These are phyloP conservation scores for Orchesella cincta DNA, from an alignment of 1,140 invertebrate species.

Conservation along the genomic window DNA sequence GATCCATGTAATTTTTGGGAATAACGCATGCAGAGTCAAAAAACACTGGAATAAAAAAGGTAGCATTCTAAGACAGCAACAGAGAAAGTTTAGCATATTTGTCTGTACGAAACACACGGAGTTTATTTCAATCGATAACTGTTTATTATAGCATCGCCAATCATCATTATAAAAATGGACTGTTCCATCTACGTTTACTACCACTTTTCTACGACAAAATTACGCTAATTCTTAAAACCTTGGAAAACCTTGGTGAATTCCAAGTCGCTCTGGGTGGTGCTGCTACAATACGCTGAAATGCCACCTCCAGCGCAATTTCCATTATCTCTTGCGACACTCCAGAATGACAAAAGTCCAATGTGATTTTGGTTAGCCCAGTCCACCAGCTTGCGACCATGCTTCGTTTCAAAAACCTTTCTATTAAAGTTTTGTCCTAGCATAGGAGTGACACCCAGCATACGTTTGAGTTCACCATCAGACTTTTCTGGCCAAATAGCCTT, in stretches of 20 bases:
- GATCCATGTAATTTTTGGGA: too few species aligned
- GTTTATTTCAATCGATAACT: too few species aligned
- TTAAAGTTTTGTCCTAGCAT: slow-evolving; percentile 26
- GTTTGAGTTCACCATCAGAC: slow-evolving; percentile 15
- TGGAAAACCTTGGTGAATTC: slow-evolving; percentile 27
- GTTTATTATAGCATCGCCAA: too few species aligned
- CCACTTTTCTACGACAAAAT: too few species aligned
- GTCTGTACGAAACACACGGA: too few species aligned
- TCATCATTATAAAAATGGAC: too few species aligned
- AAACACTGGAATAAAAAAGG: too few species aligned
- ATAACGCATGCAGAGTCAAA: too few species aligned
- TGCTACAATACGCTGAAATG: slow-evolving; percentile 14
- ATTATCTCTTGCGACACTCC: slow-evolving; percentile 15
- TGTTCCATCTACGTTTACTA: too few species aligned
- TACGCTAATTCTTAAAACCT: not conserved
- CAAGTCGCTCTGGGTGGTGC: slow-evolving; percentile 5
- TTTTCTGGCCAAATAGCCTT: slow-evolving; percentile 51
- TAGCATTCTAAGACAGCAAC: too few species aligned
- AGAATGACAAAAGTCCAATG: slow-evolving; percentile 18
- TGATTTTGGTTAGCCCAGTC: slow-evolving; percentile 19
- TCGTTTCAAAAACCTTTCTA: slow-evolving; percentile 25
- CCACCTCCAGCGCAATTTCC: slow-evolving; percentile 3
- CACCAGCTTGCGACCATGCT: slow-evolving; percentile 2
- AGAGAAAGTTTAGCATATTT: too few species aligned
- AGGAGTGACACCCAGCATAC: slow-evolving; percentile 26